phyloP scores from a whole-genome alignment of 2,113 vertebrate species.

The Toxostoma redivivum region DNA sequence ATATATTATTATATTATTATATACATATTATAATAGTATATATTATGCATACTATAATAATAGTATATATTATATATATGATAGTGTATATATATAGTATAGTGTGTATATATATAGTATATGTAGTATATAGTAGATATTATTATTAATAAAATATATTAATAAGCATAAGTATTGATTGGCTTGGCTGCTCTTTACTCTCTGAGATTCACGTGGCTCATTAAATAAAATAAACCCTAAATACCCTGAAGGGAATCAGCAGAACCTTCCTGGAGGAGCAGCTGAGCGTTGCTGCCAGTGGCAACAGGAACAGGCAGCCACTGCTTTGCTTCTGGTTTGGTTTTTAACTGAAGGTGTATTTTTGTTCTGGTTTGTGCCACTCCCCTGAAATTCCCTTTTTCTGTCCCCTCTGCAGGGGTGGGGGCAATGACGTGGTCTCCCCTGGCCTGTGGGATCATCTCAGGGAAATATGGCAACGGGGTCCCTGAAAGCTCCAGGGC shows the following conservation, averaged over 20 bases:
- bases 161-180: not conserved
- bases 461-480: constrained; percentile 95
- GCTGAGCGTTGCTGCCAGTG: not conserved
- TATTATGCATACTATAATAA: too few species aligned
- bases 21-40: too few species aligned
- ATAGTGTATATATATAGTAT: too few species aligned
- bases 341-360: rapidly evolving
- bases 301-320: not conserved
- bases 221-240: not conserved
- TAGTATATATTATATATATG: too few species aligned
- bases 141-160: not conserved
- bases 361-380: not conserved
- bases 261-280: not conserved
- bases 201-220: not conserved
- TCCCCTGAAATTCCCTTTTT: not conserved
- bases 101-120: too few species aligned
- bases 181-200: not conserved
- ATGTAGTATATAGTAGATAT: too few species aligned
- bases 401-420: constrained; percentile 75
- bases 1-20: too few species aligned
- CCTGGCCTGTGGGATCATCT: constrained; percentile 96
- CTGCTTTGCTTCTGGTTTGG: not conserved
- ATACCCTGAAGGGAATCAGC: not conserved
- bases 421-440: constrained; percentile 99
- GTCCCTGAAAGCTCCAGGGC: constrained; percentile 95